Evolutionary conservation across 2,888 invertebrate genomes (phyloP).

Genomic region (Drosophila merina): DNA sequence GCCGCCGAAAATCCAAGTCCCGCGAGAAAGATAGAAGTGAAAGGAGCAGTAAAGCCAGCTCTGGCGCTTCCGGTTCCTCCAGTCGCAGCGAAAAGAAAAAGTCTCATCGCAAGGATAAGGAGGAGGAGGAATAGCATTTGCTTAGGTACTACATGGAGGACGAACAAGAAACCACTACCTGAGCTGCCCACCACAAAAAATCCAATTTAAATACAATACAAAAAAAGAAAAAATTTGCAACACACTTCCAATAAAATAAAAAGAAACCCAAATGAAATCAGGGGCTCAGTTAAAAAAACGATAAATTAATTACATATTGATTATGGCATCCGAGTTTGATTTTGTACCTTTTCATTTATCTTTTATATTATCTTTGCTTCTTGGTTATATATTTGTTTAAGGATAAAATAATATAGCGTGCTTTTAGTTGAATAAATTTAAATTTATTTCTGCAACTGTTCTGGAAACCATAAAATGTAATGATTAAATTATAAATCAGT

Average conservation of each 20-base stretch:
- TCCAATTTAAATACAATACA: conserved; percentile 19
- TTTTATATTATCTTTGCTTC: not conserved
- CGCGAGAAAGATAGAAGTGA: conserved; percentile 86
- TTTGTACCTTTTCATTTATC: not conserved
- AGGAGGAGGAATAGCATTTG: conserved; percentile 87
- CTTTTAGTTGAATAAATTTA: not conserved
- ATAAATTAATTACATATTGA: not conserved
- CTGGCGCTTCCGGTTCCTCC: conserved; percentile 58
- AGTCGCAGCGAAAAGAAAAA: conserved; percentile 87
- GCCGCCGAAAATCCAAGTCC: conserved; percentile 87
- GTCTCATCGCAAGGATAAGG: conserved; percentile 89
- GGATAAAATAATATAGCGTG: not conserved
- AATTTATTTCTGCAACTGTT: not conserved
- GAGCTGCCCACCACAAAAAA: conserved; percentile 33
- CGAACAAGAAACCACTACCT: conserved; percentile 40
- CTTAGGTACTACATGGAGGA: conserved; percentile 61
- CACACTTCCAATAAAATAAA: conserved; percentile 60
- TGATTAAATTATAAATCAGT: too few relatives aligned
- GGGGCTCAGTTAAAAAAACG: not conserved
- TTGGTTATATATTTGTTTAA: not conserved
- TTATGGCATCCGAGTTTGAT: not conserved
- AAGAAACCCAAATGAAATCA: not conserved
- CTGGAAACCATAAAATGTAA: not conserved
- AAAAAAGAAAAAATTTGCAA: conserved; percentile 5
- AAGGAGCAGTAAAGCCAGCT: conserved; percentile 61